These are phyloP conservation scores for Torymus auratus DNA, from an alignment of 2,888 invertebrate species.

Conservation along the genomic window DNA sequence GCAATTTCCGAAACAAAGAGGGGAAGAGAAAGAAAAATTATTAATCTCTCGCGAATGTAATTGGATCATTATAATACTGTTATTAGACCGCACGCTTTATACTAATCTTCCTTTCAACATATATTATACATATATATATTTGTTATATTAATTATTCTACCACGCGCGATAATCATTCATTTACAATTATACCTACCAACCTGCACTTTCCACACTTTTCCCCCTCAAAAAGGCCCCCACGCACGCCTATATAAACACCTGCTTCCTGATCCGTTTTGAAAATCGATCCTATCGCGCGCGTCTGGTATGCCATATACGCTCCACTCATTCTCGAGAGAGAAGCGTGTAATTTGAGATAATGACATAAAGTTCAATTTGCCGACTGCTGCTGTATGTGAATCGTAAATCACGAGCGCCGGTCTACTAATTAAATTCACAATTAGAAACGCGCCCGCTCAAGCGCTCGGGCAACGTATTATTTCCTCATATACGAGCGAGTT, in stretches of 20 bases:
- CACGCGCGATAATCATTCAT: no score
- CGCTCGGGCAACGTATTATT: constrained; percentile 20
- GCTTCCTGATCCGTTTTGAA: constrained; percentile 38
- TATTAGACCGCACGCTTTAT: no score
- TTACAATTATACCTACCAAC: no score
- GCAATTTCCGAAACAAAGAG: no score
- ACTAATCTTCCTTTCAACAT: no score
- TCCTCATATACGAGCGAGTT: constrained; percentile 12
- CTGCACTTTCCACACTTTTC: no score
- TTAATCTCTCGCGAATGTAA: no score
- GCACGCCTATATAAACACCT: not conserved
- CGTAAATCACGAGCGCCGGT: constrained; percentile 26
- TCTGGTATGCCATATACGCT: no score
- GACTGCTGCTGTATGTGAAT: constrained; percentile 6
- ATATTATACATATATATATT: no score
- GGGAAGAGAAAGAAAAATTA: no score
- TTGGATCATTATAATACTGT: no score
- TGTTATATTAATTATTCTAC: no score
- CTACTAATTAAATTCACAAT: constrained; percentile 51
- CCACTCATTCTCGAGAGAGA: not conserved
- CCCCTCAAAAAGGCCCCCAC: not conserved
- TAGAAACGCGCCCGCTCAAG: constrained; percentile 37
- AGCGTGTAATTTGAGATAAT: constrained; percentile 47
- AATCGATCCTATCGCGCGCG: constrained; percentile 37
- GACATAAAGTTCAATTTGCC: constrained; percentile 50